A percentile compares a stretch with the other conserved stretches of the same genome.
Evolutionary conservation across 2,113 vertebrate genomes (phyloP).

Genomic region (Sminthopsis crassicaudata): DNA sequence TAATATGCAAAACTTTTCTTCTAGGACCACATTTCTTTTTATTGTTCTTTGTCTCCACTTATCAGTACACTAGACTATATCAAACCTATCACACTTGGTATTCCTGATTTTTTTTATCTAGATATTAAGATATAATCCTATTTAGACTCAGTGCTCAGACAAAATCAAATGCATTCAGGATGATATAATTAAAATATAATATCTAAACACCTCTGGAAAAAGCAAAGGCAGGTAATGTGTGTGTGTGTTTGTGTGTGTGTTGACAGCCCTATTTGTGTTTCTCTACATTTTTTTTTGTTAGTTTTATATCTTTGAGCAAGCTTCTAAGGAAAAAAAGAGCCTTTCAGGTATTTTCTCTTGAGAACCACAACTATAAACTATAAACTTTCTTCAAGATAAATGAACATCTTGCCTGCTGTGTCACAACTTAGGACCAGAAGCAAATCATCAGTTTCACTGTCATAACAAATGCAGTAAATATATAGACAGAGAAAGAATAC

Average conservation of each 20-base stretch:
- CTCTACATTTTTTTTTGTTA: conserved; percentile 29
- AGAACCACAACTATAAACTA: conserved; percentile 50
- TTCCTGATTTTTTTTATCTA: conserved; percentile 12
- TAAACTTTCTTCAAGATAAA: conserved; percentile 61
- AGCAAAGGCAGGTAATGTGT: neutral
- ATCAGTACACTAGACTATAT: neutral
- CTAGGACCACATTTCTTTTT: neutral
- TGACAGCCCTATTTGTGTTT: conserved; percentile 34
- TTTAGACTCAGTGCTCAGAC: conserved; percentile 38
- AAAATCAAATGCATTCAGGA: neutral
- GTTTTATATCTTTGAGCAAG: conserved; percentile 60
- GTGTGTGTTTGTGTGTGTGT: neutral
- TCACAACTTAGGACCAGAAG: conserved; percentile 45
- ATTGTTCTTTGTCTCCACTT: neutral
- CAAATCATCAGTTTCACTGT: conserved; percentile 29
- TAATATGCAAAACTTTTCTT: neutral
- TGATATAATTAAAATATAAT: neutral
- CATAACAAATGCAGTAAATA: conserved; percentile 29
- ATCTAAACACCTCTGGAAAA: neutral
- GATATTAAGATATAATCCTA: conserved; percentile 8
- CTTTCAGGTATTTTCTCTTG: conserved; percentile 58
- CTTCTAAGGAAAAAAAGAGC: conserved; percentile 51
- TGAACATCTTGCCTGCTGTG: conserved; percentile 22
- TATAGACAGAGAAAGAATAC: neutral
- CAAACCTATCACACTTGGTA: conserved; percentile 19